Base-by-base conservation (phyloP, 2,888 invertebrate genomes). In the Achlya flavicornis region DNA sequence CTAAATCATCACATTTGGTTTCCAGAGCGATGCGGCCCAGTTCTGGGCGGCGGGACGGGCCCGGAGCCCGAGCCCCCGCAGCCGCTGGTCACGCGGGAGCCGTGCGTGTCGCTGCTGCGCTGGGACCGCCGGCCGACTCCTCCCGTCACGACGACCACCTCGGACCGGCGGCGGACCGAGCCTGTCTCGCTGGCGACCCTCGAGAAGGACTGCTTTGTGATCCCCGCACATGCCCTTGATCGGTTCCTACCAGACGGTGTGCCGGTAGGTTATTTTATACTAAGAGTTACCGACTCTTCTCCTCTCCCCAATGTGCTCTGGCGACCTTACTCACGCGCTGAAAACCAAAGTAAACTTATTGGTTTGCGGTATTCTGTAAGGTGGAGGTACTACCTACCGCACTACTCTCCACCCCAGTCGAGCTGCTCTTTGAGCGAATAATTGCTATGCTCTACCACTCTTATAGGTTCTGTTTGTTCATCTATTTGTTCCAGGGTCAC, bases 191-290 rank as follows among this genome's bases (percentile, higher is more conserved):
- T 98, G 78, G 96, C 97, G 61, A 97, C 97, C 61, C 94, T 98
- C 79, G 97, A 98, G 90, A 95, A 97, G 80, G 98, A 98, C 94
- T 98, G 98, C 91, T 98, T 98, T 92, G 98, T 98, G 86, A 98
- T 98, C 88, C 98, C 98, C 8, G 97, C 98, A 61, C 97, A 98
- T 78, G 97, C 97, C 85, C 94, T 98, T 78, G 97, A 97, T 86
- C 95, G 98, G 77, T 98, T 98, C 92, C 94, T 98, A 79, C 98
- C 98, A 70, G 97, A 97, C 73, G 98, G 98, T 80, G 97, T 98
- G 70, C 97, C 97, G 89, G 97, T 98, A 76, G 3, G 41, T 41
- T 48, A 3, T 35, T 26, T 26, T 26, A 26, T 26, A 2, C 26
- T 26, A 26, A 1, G 26, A 26, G 26, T 26, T 26, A 26, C 26